phyloP scores from a whole-genome alignment of 2,113 vertebrate genomes.

The Gymnobelideus leadbeateri region DNA sequence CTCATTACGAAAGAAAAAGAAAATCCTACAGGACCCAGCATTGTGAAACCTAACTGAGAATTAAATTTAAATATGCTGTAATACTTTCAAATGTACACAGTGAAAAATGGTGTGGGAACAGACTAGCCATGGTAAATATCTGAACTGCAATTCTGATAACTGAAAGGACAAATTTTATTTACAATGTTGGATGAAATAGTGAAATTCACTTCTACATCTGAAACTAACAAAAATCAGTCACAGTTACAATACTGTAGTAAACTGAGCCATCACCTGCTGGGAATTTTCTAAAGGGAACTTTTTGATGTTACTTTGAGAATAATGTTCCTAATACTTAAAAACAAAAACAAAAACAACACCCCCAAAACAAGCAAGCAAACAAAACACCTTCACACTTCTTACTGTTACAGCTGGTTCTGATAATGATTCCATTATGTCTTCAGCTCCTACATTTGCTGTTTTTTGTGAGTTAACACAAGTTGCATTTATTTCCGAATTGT shows the following conservation, averaged over 20 bases:
- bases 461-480: slow-evolving; percentile 73
- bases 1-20: slow-evolving; percentile 82
- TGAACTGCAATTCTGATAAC: slow-evolving; percentile 78
- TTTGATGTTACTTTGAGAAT: slow-evolving; percentile 68
- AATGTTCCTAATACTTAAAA: slow-evolving; percentile 70
- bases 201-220: slow-evolving; percentile 74
- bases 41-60: slow-evolving; percentile 80
- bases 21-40: slow-evolving; percentile 83
- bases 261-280: slow-evolving; percentile 62
- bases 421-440: slow-evolving; percentile 65
- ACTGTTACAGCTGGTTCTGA: slow-evolving; percentile 76
- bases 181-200: slow-evolving; percentile 82
- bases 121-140: slow-evolving; percentile 78
- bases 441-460: slow-evolving; percentile 68
- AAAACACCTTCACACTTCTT: slow-evolving; percentile 66
- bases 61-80: slow-evolving; percentile 82
- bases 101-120: slow-evolving; percentile 79
- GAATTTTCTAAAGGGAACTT: slow-evolving; percentile 73
- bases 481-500: slow-evolving; percentile 82
- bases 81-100: slow-evolving; percentile 82
- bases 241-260: slow-evolving; percentile 79
- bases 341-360: slow-evolving; percentile 62
- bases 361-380: neutral
- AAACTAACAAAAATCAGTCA: slow-evolving; percentile 78
- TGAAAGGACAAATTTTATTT: slow-evolving; percentile 83